Evolutionary conservation across 2,888 invertebrate species (phyloP).

Genomic region (Mythimna albipuncta): DNA sequence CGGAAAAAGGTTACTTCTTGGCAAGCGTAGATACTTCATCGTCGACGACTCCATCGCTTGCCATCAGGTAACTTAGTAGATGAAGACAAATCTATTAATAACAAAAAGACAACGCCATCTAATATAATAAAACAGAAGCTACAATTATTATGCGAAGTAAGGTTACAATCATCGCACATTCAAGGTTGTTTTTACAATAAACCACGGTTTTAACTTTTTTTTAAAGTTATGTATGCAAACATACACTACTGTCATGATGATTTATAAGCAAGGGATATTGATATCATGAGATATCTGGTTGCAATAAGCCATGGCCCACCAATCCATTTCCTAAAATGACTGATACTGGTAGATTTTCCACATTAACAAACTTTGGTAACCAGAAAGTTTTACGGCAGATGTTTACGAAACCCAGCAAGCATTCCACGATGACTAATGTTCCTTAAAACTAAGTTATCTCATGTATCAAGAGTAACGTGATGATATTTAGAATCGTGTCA

Average conservation of each 20-base stretch:
- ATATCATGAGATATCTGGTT: no score
- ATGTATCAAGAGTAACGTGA: conserved; percentile 49
- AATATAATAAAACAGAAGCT: background rate
- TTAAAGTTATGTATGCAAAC: no score
- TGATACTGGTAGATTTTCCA: background rate
- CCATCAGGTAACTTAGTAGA: no score
- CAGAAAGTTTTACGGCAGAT: background rate
- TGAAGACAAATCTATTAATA: no score
- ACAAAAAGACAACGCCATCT: conserved; percentile 25
- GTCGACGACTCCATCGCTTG: no score
- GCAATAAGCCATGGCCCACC: background rate
- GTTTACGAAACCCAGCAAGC: conserved; percentile 23
- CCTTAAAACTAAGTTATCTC: conserved; percentile 29
- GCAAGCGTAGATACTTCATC: no score
- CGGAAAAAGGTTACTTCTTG: no score
- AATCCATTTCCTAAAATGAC: background rate
- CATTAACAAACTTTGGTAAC: background rate
- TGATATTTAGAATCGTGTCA: conserved; percentile 62
- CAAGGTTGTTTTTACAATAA: background rate
- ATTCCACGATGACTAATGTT: conserved; percentile 52
- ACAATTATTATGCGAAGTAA: background rate
- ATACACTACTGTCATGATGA: no score
- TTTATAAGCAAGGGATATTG: no score
- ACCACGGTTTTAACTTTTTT: no score
- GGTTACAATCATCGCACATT: background rate